Conservation (phyloP, 2,888 invertebrate genomes). For the Hedya salicella region DNA sequence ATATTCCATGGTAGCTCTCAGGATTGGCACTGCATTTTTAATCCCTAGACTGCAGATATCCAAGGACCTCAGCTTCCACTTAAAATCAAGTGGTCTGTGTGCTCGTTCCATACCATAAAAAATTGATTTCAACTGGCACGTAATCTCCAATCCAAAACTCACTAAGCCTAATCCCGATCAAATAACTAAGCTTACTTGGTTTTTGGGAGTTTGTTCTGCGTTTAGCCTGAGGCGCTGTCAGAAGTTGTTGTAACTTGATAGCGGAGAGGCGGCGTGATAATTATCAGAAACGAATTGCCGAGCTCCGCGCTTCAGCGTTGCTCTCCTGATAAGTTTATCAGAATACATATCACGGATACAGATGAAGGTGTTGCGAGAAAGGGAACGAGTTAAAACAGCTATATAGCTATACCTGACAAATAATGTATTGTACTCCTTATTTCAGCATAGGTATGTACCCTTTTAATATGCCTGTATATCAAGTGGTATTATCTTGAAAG, state of each 20-base stretch:
- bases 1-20: too few species aligned
- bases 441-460: too few species aligned
- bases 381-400: too few species aligned
- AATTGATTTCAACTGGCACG: not conserved
- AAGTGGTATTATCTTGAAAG: too few species aligned
- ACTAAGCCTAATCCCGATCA: constrained; percentile 8
- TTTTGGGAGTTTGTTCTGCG: constrained; percentile 22
- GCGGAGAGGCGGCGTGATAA: constrained; percentile 5
- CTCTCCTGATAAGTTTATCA: constrained; percentile 7
- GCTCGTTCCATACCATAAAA: not conserved
- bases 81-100: too few species aligned
- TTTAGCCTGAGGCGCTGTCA: constrained; percentile 22
- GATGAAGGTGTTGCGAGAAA: not conserved
- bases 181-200: not conserved
- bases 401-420: too few species aligned
- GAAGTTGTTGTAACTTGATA: constrained; percentile 31
- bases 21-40: too few species aligned
- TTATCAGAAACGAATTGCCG: constrained; percentile 10
- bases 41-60: too few species aligned
- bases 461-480: too few species aligned
- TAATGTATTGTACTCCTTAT: too few species aligned
- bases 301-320: not conserved
- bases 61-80: too few species aligned
- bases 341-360: too few species aligned
- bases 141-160: constrained; percentile 7